Evolutionary conservation across 2,113 vertebrate species (phyloP).

Genomic region (Rhinoptilus africanus): DNA sequence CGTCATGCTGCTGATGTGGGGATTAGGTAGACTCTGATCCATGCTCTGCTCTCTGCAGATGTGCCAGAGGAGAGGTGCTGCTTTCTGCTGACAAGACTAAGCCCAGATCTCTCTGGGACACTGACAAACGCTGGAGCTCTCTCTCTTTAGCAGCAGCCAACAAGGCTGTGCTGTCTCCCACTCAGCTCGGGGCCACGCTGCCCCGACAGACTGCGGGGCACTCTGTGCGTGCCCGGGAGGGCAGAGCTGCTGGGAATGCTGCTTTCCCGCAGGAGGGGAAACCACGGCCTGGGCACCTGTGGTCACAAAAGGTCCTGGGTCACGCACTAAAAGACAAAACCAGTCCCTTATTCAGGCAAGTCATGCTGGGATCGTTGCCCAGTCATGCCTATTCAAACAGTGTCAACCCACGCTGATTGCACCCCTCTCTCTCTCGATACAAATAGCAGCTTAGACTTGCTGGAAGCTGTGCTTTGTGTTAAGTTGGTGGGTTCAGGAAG

Average conservation of each 20-base stretch:
- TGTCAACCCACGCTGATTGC: neutral
- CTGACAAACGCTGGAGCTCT: neutral
- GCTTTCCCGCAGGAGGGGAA: neutral
- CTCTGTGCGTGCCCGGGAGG: neutral
- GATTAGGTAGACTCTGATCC: neutral
- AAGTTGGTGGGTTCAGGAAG: neutral
- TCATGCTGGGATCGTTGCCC: neutral
- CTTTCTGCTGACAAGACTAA: neutral
- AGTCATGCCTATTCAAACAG: neutral
- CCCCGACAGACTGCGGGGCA: neutral
- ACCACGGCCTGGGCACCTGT: fast-evolving
- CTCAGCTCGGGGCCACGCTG: fast-evolving
- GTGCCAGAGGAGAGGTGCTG: neutral
- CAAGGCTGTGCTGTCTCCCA: neutral
- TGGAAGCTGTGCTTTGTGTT: neutral
- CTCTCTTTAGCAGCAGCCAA: neutral
- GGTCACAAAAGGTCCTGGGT: neutral
- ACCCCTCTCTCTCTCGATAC: neutral
- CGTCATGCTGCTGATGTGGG: neutral
- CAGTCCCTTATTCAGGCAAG: neutral
- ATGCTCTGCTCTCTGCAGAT: neutral
- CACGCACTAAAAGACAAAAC: neutral
- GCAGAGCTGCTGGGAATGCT: neutral
- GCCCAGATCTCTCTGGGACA: neutral
- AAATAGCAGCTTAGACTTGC: neutral